These are phyloP conservation scores for Ostrea denselamellosa DNA, from an alignment of 1,140 invertebrate species.

Conservation along the genomic window DNA sequence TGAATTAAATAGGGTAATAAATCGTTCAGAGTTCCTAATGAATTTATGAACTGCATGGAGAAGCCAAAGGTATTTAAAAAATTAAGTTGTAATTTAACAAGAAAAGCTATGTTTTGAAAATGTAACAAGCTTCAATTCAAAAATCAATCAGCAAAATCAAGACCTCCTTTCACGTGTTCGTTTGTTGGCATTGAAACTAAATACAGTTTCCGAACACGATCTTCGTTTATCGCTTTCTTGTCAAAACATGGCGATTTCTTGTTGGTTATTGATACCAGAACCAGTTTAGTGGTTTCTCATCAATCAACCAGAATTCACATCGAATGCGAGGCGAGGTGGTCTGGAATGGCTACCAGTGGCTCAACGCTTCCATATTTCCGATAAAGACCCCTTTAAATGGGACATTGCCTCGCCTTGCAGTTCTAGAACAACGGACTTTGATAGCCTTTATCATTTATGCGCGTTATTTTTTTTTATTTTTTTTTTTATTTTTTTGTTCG, in stretches of 20 bases:
- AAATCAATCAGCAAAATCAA: neutral
- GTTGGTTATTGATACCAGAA: conserved; percentile 36
- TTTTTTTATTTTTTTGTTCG: no score
- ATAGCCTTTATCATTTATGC: neutral
- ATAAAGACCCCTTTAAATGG: neutral
- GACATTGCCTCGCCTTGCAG: neutral
- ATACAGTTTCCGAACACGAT: neutral
- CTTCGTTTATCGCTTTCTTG: neutral
- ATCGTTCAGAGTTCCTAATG: no score
- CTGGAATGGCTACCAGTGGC: neutral
- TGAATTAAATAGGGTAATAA: no score
- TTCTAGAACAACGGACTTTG: neutral
- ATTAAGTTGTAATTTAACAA: neutral
- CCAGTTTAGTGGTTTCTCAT: conserved; percentile 31
- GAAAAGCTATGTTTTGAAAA: no score
- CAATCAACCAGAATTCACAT: neutral
- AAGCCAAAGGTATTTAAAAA: no score
- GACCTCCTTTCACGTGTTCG: neutral
- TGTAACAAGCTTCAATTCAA: no score
- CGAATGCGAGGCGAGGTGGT: conserved; percentile 14
- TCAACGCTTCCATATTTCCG: neutral
- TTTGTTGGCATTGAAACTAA: neutral
- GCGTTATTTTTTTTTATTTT: no score
- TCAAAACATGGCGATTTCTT: conserved; percentile 28
- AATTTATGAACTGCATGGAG: no score